Conservation (phyloP, 2,888 invertebrate species). For the Prionchulus punctatus region DNA sequence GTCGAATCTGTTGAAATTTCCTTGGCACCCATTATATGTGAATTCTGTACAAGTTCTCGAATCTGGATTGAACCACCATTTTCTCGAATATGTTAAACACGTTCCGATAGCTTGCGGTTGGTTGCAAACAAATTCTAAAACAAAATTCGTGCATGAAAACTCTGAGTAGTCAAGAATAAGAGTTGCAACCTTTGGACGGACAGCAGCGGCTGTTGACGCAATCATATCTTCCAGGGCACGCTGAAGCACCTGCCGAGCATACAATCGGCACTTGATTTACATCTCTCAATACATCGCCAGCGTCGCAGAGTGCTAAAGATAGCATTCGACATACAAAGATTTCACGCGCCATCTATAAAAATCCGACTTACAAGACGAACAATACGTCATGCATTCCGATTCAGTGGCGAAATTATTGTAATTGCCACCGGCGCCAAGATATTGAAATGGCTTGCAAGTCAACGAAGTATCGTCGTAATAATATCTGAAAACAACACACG, state of each 20-base stretch:
- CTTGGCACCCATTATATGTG: conserved; percentile 28
- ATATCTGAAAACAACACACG: background rate
- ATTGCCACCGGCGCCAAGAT: background rate
- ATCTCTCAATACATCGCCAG: conserved; percentile 30
- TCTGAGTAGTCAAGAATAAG: background rate
- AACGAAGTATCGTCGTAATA: background rate
- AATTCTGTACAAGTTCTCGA: conserved; percentile 32
- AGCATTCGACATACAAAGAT: background rate
- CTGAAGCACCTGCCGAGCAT: conserved; percentile 17
- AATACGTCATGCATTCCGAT: background rate
- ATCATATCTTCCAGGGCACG: conserved; percentile 28
- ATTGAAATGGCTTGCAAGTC: background rate
- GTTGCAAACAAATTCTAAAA: conserved; percentile 1
- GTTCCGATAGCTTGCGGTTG: conserved; percentile 17
- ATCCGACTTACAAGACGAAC: background rate
- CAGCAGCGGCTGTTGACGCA: conserved; percentile 21
- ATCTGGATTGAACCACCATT: conserved; percentile 33
- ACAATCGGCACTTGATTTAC: conserved; percentile 27
- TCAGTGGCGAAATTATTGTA: background rate
- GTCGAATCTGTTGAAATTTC: no score
- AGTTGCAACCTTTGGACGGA: conserved; percentile 18
- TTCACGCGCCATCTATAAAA: no score
- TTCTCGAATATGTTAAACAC: conserved; percentile 27
- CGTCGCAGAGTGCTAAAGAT: conserved; percentile 24
- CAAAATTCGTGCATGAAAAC: background rate